These are phyloP conservation scores for Paramormyrops hopkinsi DNA, from an alignment of 2,797 vertebrate species.

Conservation along the genomic window DNA sequence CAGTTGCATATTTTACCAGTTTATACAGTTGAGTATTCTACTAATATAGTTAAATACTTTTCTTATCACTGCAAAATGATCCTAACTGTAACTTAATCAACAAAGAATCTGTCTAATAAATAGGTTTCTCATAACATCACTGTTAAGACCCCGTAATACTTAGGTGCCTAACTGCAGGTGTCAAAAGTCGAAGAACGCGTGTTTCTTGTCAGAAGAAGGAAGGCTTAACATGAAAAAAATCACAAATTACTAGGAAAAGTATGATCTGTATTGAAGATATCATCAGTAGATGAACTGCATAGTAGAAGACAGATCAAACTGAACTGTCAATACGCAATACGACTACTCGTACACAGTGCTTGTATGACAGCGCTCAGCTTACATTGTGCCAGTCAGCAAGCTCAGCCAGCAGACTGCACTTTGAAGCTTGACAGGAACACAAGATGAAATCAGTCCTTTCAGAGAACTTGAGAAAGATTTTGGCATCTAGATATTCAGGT, in stretches of 20 bases:
- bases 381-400: neutral
- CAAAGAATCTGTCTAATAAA: neutral
- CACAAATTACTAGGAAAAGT: neutral
- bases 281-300: neutral
- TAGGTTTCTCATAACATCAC: neutral
- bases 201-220: neutral
- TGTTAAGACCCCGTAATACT: neutral
- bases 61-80: neutral
- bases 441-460: neutral
- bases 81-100: neutral
- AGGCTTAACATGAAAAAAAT: neutral
- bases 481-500: neutral
- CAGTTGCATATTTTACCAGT: neutral
- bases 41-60: neutral
- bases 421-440: neutral
- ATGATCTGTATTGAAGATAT: neutral
- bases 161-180: neutral
- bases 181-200: neutral
- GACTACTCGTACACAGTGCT: too few relatives aligned
- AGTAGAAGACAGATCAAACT: neutral
- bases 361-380: neutral
- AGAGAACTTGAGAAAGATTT: neutral
- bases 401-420: neutral
- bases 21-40: neutral
- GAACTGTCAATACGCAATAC: neutral